Evolutionary conservation across 2,797 vertebrate genomes (phyloP), one percentile per base, ranked within the genome.

Genomic region (Strix occidentalis): DNA sequence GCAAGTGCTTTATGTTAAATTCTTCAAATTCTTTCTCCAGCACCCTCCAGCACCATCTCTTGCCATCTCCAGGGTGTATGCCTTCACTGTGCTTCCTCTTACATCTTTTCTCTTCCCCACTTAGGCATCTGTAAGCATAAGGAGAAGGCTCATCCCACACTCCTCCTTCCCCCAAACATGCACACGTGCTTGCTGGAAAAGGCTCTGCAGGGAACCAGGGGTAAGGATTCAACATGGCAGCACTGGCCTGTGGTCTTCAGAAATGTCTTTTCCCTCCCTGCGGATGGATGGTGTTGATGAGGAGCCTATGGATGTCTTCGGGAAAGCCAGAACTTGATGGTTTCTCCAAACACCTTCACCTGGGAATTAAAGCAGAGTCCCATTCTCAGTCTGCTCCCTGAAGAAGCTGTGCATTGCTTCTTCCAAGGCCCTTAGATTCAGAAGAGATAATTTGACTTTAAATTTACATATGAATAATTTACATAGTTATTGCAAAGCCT

Each of bases 401-500:
- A 78, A 88, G 85, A 76, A 82, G 43, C 70, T 76, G 39, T 74
- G 51, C n/a, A 11, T 60, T 0, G 0, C 51, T 84, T 72, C 79
- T 94, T 84, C 79, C 69, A 41, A 78, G 71, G 77, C 94, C 61
- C 72, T 91, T 86, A 95, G 96, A 97, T 94, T 88, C 89, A 78
- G 79, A 91, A 43, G 65, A 93, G 84, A 96, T 96, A 93, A 96
- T 95, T 90, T 95, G 65, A 65, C 89, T 96, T 83, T 69, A 70
- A 90, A 96, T 97, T 97, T 97, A 63, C 96, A 94, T 97, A 84
- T 95, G 96, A 97, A 96, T 95, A 95, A 97, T 97, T 96, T 95
- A 95, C 96, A 95, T 93, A 90, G 95, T 95, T 96, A 95, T 95
- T 97, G 89, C 94, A 93, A 93, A 95, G 61, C 57, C 90, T 92